Evolutionary conservation across 2,797 vertebrate species (phyloP).

Genomic region (Brachymystax lenok): DNA sequence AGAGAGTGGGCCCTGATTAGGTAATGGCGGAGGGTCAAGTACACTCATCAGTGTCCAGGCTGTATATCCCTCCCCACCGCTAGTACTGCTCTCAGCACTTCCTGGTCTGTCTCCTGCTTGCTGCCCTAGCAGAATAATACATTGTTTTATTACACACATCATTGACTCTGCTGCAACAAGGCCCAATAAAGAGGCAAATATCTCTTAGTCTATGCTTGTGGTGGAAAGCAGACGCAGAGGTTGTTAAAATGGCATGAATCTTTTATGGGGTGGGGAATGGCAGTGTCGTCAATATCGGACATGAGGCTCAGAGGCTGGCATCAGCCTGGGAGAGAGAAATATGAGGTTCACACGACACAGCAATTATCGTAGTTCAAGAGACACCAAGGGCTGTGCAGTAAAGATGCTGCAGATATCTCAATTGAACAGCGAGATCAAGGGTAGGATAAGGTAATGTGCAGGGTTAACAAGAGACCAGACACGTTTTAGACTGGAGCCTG

Average conservation of each 20-base stretch:
- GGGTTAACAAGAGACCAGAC: slow-evolving; percentile 7
- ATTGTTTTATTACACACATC: slow-evolving; percentile 59
- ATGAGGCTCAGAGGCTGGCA: slow-evolving; percentile 42
- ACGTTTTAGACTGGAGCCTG: slow-evolving; percentile 29
- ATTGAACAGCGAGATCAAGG: slow-evolving; percentile 30
- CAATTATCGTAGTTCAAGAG: slow-evolving; percentile 17
- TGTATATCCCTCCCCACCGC: slow-evolving; percentile 24
- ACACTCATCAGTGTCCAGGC: slow-evolving; percentile 15
- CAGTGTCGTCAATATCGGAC: slow-evolving; percentile 60
- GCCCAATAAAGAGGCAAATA: slow-evolving; percentile 63
- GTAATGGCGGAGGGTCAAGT: background rate
- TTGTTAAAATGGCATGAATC: slow-evolving; percentile 72
- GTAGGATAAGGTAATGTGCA: slow-evolving; percentile 23
- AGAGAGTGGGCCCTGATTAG: slow-evolving; percentile 10
- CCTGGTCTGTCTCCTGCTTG: slow-evolving; percentile 19
- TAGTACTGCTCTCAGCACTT: slow-evolving; percentile 37
- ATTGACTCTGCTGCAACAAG: slow-evolving; percentile 70
- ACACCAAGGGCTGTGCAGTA: slow-evolving; percentile 21
- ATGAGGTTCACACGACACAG: slow-evolving; percentile 34
- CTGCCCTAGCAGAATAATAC: slow-evolving; percentile 44
- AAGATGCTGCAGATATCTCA: slow-evolving; percentile 42
- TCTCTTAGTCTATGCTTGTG: slow-evolving; percentile 53
- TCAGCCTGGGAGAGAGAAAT: slow-evolving; percentile 13
- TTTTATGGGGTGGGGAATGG: slow-evolving; percentile 70
- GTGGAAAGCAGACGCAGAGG: slow-evolving; percentile 45